Conservation (phyloP, 2,113 vertebrate genomes). For the Pterophyllum scalare region DNA sequence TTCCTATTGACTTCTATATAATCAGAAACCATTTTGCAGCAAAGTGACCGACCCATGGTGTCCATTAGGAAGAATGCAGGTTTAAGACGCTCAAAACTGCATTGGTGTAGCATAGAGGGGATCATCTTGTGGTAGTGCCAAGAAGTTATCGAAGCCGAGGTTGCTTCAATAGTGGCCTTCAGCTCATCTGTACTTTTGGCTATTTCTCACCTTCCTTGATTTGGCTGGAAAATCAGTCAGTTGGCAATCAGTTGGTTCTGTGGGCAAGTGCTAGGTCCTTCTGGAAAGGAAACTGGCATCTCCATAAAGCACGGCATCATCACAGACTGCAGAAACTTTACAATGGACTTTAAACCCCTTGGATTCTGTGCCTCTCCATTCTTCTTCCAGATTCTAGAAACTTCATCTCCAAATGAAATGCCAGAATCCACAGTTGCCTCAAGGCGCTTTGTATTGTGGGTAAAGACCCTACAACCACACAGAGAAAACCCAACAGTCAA, state of each 20-base stretch:
- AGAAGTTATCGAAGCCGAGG: neutral
- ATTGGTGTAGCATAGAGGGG: too few relatives aligned
- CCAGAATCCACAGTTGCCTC: too few relatives aligned
- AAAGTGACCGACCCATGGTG: neutral
- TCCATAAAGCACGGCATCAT: neutral
- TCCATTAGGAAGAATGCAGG: neutral
- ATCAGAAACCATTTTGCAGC: neutral
- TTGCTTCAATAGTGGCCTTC: neutral
- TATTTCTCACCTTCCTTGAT: too few relatives aligned
- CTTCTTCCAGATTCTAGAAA: neutral
- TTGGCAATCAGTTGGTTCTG: too few relatives aligned
- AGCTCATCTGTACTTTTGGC: too few relatives aligned
- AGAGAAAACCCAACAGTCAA: too few relatives aligned
- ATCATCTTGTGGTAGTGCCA: neutral
- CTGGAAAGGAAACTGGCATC: neutral
- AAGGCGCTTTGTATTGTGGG: too few relatives aligned
- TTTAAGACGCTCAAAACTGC: too few relatives aligned
- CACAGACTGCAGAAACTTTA: neutral
- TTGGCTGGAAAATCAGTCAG: too few relatives aligned
- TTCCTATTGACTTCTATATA: neutral
- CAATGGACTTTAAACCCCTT: neutral
- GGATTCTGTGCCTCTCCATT: neutral
- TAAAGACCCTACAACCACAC: too few relatives aligned
- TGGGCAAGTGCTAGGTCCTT: neutral
- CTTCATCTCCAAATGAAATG: neutral